Evolutionary conservation across 1,140 invertebrate genomes (phyloP).

Genomic region (Luehdorfia chinensis): DNA sequence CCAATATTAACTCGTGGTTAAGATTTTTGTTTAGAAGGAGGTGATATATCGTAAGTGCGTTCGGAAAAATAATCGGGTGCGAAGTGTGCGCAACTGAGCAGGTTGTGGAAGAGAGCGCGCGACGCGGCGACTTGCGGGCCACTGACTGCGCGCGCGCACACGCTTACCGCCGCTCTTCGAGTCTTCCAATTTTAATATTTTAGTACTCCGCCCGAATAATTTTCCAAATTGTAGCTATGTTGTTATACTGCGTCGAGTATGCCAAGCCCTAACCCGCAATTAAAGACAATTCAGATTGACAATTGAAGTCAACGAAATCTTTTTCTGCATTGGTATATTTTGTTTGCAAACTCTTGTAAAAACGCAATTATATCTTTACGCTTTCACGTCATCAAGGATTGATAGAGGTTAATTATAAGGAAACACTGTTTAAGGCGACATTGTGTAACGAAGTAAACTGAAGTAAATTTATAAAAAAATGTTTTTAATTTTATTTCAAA

Average conservation of each 20-base stretch:
- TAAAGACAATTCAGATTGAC: background rate
- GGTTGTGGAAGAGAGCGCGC: constrained; percentile 53
- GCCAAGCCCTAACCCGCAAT: background rate
- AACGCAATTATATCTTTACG: too few relatives aligned
- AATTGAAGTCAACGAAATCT: too few relatives aligned
- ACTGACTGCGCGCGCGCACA: constrained; percentile 54
- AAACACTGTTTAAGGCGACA: too few relatives aligned
- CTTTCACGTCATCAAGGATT: too few relatives aligned
- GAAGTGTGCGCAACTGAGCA: constrained; percentile 33
- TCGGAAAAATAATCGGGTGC: constrained; percentile 45
- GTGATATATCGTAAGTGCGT: constrained; percentile 45
- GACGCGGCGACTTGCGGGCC: constrained; percentile 59
- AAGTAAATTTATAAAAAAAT: too few relatives aligned
- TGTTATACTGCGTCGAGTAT: constrained; percentile 10
- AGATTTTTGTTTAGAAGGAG: background rate
- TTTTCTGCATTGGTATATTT: too few relatives aligned
- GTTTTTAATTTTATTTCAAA: too few relatives aligned
- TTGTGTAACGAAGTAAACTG: too few relatives aligned
- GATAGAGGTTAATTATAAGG: too few relatives aligned
- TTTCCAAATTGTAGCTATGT: constrained; percentile 33
- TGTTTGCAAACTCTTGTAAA: too few relatives aligned
- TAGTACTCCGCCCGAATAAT: constrained; percentile 38
- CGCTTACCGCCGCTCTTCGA: constrained; percentile 38
- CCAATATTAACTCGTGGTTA: background rate
- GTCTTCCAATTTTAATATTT: constrained; percentile 65